Conservation (phyloP, 2,797 vertebrate genomes). For the Melopsittacus undulatus region DNA sequence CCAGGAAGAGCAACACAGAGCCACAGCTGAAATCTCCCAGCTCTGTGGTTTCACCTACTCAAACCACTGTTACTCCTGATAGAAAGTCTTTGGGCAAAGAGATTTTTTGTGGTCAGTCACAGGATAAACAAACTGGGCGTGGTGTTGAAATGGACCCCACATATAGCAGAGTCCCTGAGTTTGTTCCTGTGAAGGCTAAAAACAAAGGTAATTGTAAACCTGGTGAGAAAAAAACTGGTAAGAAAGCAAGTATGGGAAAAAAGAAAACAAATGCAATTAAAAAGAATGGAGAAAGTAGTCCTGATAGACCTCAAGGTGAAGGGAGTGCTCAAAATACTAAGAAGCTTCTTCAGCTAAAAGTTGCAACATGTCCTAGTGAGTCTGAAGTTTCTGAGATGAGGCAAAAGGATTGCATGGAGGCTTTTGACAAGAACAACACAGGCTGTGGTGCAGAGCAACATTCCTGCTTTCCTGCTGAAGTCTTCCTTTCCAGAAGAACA, state of each 20-base stretch:
- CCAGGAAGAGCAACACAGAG: neutral
- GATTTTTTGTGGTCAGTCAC: neutral
- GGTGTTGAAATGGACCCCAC: neutral
- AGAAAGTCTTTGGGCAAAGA: neutral
- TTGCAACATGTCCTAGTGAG: neutral
- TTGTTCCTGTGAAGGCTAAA: conserved; percentile 40
- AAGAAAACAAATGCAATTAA: neutral
- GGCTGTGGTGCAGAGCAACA: neutral
- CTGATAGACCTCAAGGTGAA: neutral
- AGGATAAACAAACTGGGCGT: neutral
- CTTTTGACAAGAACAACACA: neutral
- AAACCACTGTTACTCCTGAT: neutral
- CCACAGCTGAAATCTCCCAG: neutral
- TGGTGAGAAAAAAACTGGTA: neutral
- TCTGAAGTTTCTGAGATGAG: neutral
- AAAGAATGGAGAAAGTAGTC: neutral
- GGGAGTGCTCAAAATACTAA: neutral
- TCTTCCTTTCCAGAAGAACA: neutral
- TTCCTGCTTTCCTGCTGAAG: neutral
- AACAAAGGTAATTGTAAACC: conserved; percentile 25
- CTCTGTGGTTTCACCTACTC: neutral
- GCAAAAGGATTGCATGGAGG: neutral
- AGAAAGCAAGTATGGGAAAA: conserved; percentile 2
- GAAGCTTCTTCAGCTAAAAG: neutral
- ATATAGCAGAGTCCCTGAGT: neutral